phyloP scores from a whole-genome alignment of 2,113 vertebrate species.

The Empidonax traillii region DNA sequence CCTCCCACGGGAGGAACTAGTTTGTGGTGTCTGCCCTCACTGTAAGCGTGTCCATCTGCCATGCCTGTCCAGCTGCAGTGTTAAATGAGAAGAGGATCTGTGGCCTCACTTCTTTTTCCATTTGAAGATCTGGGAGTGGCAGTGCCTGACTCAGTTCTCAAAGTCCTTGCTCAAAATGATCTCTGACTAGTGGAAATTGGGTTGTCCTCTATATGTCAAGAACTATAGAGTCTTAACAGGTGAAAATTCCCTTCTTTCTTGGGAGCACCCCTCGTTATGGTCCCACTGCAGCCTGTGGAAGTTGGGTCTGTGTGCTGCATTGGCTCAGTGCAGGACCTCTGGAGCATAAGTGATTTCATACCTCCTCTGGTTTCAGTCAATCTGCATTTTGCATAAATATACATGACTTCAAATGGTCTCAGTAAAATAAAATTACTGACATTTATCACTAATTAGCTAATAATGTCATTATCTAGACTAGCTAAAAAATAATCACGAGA shows the following conservation, averaged over 20 bases:
- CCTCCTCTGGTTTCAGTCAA: neutral
- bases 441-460: constrained; percentile 65
- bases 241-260: neutral
- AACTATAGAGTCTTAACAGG: neutral
- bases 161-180: neutral
- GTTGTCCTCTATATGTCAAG: neutral
- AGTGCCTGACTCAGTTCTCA: neutral
- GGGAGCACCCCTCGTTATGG: fast-evolving
- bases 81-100: neutral
- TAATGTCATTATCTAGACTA: constrained; percentile 45
- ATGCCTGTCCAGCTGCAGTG: neutral
- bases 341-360: neutral
- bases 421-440: constrained; percentile 54
- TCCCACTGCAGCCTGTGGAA: neutral
- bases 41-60: neutral
- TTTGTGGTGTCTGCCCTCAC: neutral
- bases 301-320: fast-evolving
- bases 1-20: fast-evolving
- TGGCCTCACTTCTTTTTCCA: neutral
- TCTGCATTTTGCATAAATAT: constrained; percentile 1
- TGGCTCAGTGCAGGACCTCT: neutral
- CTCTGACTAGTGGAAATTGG: neutral
- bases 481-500: constrained; percentile 1
- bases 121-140: neutral
- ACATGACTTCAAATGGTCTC: neutral